phyloP scores from a whole-genome alignment of 2,797 vertebrate genomes.

The Sardinella longiceps region DNA sequence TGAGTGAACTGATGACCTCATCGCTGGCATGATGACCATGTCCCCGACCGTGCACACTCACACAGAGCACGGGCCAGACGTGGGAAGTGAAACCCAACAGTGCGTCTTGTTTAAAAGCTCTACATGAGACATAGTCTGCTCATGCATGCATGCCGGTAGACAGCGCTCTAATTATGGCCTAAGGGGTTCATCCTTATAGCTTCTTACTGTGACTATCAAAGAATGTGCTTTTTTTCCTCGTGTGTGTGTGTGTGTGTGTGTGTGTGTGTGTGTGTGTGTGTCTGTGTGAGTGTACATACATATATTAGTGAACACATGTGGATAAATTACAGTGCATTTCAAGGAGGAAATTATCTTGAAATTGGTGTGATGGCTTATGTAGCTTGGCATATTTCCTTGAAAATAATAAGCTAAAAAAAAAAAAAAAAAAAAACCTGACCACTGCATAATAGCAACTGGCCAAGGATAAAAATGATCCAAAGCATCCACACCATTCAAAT shows the following conservation, averaged over 20 bases:
- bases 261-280: background rate
- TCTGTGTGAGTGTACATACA: background rate
- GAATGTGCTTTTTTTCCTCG: background rate
- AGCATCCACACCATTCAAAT: background rate
- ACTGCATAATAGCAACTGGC: conserved; percentile 6
- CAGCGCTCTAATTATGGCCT: conserved; percentile 9
- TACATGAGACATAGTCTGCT: background rate
- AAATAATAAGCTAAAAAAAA: background rate
- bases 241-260: background rate
- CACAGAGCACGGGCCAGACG: background rate
- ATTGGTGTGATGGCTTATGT: background rate
- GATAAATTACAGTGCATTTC: background rate
- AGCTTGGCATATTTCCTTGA: background rate
- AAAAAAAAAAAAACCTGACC: background rate
- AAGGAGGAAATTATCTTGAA: background rate
- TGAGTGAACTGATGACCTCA: background rate
- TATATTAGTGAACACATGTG: background rate
- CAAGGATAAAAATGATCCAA: background rate
- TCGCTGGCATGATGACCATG: background rate
- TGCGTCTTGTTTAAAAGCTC: background rate
- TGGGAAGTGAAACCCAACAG: background rate
- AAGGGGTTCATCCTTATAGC: background rate
- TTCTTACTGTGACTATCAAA: background rate
- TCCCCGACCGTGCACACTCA: background rate
- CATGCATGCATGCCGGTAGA: conserved; percentile 8